Percentiles rank a stretch among this genome's conserved stretches.
These are phyloP conservation scores for Mythimna ferrago DNA, from an alignment of 2,888 invertebrate species.

Conservation along the genomic window DNA sequence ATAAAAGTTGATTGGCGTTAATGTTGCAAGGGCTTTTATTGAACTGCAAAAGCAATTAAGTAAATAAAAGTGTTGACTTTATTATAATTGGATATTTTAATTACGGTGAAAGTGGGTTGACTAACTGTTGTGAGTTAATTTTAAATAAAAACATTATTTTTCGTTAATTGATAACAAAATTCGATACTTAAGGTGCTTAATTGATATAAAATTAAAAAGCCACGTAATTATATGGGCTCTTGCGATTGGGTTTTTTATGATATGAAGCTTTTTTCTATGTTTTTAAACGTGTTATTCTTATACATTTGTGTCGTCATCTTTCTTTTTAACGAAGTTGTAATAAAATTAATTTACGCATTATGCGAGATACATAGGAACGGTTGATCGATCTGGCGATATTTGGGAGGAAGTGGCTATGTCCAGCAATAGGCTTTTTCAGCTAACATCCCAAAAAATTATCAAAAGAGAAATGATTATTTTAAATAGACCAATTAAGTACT, in stretches of 20 bases:
- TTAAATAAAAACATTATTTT: background rate
- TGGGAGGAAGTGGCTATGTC: background rate
- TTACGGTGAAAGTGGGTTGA: background rate
- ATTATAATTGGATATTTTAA: slow-evolving; percentile 18
- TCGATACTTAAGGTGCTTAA: background rate
- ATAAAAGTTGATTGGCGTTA: slow-evolving; percentile 5
- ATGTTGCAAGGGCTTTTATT: slow-evolving; percentile 6
- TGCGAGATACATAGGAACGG: background rate
- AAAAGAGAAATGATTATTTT: no score
- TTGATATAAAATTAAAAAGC: background rate
- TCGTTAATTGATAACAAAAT: background rate
- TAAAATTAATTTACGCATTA: background rate
- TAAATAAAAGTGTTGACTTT: background rate
- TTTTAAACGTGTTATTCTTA: background rate
- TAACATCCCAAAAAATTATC: background rate
- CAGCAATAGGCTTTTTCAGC: background rate
- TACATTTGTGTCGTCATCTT: background rate
- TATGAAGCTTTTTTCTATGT: background rate
- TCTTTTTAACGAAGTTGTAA: background rate
- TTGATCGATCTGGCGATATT: background rate
- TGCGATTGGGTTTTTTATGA: background rate
- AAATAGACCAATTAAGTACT: no score
- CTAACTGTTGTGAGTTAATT: background rate
- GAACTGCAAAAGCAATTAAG: slow-evolving; percentile 6
- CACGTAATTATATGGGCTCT: background rate